Evolutionary conservation across 2,113 vertebrate species (phyloP).

Genomic region (Anarrhichthys ocellatus): DNA sequence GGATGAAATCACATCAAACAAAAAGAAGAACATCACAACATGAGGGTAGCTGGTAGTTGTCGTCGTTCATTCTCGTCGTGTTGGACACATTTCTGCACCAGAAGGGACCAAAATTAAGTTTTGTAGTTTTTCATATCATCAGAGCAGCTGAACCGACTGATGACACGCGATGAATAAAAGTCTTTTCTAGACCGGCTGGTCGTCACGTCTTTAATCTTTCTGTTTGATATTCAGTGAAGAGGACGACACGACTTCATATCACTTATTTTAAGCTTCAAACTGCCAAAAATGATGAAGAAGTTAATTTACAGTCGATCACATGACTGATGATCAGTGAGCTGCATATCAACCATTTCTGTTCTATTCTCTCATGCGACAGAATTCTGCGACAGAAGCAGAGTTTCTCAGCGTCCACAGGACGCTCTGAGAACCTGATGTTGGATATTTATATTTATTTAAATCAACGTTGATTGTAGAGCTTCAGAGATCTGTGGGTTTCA

Average conservation of each 20-base stretch:
- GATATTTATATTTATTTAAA: background rate
- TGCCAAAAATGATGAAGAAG: conserved; percentile 34
- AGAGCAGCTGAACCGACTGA: conserved; percentile 41
- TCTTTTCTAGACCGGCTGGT: conserved; percentile 1
- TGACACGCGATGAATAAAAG: background rate
- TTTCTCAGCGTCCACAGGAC: background rate
- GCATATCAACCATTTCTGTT: background rate
- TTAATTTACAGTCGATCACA: background rate
- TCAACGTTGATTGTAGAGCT: background rate
- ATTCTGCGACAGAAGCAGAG: conserved; percentile 6
- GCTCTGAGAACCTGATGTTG: background rate
- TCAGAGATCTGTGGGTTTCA: background rate
- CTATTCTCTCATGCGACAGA: background rate
- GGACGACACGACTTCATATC: background rate
- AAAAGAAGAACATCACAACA: background rate
- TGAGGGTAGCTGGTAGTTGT: conserved; percentile 21
- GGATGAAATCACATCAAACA: conserved; percentile 1
- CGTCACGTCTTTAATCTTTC: conserved; percentile 6
- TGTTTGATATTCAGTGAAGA: conserved; percentile 1
- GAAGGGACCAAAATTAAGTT: conserved; percentile 72
- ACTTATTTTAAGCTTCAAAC: conserved; percentile 48
- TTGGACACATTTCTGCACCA: conserved; percentile 32
- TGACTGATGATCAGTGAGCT: conserved; percentile 10
- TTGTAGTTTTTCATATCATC: conserved; percentile 55
- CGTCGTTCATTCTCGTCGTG: conserved; percentile 16